phyloP scores from a whole-genome alignment of 1,140 invertebrate species.

The Lordiphosa clarofinis region DNA sequence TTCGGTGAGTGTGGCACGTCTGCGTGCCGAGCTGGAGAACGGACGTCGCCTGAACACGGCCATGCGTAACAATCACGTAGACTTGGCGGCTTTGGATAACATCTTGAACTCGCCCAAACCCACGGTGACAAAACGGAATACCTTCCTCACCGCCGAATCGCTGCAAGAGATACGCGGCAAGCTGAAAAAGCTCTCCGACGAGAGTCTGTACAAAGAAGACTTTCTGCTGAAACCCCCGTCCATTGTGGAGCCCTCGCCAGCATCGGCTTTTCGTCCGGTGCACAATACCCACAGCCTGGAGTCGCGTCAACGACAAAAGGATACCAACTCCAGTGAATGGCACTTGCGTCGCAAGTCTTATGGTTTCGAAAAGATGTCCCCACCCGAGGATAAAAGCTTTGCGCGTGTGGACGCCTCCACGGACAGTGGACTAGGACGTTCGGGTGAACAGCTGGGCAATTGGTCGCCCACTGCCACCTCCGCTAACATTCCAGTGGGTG shows the following conservation, averaged over 20 bases:
- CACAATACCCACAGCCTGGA: constrained; percentile 82
- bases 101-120: constrained; percentile 75
- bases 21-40: constrained; percentile 81
- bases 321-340: constrained; percentile 83
- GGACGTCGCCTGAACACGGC: constrained; percentile 80
- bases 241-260: constrained; percentile 13
- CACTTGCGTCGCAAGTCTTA: constrained; percentile 86
- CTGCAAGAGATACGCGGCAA: constrained; percentile 82
- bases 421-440: constrained; percentile 86
- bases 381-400: constrained; percentile 80
- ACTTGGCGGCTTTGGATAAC: constrained; percentile 80
- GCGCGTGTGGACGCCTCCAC: constrained; percentile 84
- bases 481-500: constrained; percentile 16
- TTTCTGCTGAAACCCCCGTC: constrained; percentile 37
- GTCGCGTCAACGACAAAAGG: constrained; percentile 79
- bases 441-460: constrained; percentile 84
- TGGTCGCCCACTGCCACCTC: constrained; percentile 60
- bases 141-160: constrained; percentile 82
- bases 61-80: constrained; percentile 80
- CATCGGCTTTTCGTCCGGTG: constrained; percentile 51
- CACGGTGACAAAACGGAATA: constrained; percentile 52
- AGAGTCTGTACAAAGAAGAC: constrained; percentile 76
- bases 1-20: constrained; percentile 80
- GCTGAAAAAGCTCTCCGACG: constrained; percentile 80
- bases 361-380: constrained; percentile 85